These are phyloP conservation scores for Ptilorrhoa leucosticta DNA, from an alignment of 2,113 vertebrate species.

Conservation along the genomic window DNA sequence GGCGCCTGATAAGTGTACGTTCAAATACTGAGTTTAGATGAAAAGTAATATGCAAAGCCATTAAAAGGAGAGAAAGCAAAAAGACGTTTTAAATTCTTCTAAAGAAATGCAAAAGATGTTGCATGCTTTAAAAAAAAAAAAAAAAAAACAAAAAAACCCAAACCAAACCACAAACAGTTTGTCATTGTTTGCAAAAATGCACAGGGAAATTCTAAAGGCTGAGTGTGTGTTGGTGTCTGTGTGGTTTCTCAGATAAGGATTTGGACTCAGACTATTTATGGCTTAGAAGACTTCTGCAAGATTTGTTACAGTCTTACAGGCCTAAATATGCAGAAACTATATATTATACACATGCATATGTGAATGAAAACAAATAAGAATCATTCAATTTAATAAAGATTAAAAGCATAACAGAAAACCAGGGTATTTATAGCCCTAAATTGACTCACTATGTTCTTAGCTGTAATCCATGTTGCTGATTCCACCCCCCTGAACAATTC, in stretches of 20 bases:
- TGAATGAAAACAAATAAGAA: constrained; percentile 1
- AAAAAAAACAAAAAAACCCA: neutral
- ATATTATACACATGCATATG: neutral
- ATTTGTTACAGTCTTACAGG: neutral
- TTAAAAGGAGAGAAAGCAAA: neutral
- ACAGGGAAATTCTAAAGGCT: neutral
- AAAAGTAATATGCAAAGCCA: constrained; percentile 11
- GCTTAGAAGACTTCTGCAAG: neutral
- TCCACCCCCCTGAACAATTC: neutral
- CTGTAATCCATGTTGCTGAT: neutral
- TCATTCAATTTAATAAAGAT: neutral
- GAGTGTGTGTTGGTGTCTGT: neutral
- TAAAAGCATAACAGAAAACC: neutral
- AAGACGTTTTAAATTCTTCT: neutral
- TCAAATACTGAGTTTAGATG: constrained; percentile 26
- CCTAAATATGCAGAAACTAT: neutral
- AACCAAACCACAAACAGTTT: rapidly evolving
- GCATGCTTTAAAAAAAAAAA: neutral
- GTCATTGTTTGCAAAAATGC: neutral
- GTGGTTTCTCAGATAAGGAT: neutral
- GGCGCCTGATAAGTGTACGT: neutral
- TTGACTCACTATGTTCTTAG: neutral
- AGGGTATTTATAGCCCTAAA: constrained; percentile 21
- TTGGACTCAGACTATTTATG: neutral
- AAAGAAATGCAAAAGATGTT: neutral